phyloP scores from a whole-genome alignment of 2,113 vertebrate species.

The Crotalus horridus region DNA sequence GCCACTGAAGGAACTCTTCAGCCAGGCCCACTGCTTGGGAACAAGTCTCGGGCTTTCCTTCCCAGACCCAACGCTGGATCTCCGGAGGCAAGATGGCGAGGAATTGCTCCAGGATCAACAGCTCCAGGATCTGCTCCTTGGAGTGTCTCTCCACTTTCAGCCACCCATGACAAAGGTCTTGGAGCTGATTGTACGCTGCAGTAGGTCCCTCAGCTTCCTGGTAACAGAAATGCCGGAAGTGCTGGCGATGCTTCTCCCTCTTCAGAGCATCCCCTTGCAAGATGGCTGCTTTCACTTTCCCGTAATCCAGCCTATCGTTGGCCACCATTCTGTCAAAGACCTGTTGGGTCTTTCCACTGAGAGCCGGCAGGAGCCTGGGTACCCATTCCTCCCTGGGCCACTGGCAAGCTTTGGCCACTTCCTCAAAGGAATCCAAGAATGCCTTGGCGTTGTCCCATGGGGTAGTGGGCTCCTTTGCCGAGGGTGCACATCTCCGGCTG shows the following conservation, averaged over 20 bases:
- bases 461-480: neutral
- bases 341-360: neutral
- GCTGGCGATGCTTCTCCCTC: neutral
- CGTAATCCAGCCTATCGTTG: neutral
- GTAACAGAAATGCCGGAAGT: slow-evolving; percentile 14
- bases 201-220: neutral
- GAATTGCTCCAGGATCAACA: slow-evolving; percentile 13
- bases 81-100: neutral
- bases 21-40: slow-evolving; percentile 6
- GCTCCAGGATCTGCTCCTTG: slow-evolving; percentile 19
- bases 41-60: neutral
- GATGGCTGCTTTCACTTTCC: slow-evolving; percentile 37
- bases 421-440: slow-evolving; percentile 11
- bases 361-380: neutral
- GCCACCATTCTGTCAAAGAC: neutral
- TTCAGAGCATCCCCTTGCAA: neutral
- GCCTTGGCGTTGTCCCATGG: neutral
- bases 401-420: slow-evolving; percentile 8
- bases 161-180: slow-evolving; percentile 6
- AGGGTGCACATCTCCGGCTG: neutral
- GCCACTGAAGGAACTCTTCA: neutral
- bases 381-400: slow-evolving; percentile 9
- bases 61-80: slow-evolving; percentile 4
- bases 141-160: neutral
- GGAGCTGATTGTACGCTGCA: neutral